These are phyloP conservation scores for Venustaconcha ellipsiformis DNA, from an alignment of 1,140 invertebrate genomes.

Conservation along the genomic window DNA sequence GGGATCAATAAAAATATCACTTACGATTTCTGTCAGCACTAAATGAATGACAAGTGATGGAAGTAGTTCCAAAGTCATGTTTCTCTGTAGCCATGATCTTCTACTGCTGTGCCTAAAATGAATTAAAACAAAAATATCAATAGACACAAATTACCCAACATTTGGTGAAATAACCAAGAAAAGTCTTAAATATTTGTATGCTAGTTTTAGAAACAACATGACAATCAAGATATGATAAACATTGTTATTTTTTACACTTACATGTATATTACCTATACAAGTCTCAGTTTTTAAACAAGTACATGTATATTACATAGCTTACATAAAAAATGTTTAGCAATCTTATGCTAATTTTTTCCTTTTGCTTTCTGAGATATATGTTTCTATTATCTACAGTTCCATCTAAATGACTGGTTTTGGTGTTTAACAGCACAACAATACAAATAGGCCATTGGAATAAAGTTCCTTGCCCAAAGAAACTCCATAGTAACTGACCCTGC, in stretches of 20 bases:
- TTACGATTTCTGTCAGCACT: constrained; percentile 94
- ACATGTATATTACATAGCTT: too few relatives aligned
- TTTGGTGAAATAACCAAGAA: neutral
- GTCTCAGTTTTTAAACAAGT: too few relatives aligned
- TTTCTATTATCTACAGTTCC: too few relatives aligned
- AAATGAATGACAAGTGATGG: constrained; percentile 97
- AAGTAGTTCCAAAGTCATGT: constrained; percentile 89
- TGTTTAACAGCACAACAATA: too few relatives aligned
- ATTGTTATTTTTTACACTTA: neutral
- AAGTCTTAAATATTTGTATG: neutral
- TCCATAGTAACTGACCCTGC: too few relatives aligned
- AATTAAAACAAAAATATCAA: neutral
- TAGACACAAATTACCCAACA: neutral
- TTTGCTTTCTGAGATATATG: too few relatives aligned
- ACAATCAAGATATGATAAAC: neutral
- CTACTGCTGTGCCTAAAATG: neutral
- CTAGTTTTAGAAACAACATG: neutral
- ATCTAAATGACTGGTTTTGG: too few relatives aligned
- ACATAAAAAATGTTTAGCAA: too few relatives aligned
- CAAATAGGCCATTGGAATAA: too few relatives aligned
- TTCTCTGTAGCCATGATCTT: constrained; percentile 75
- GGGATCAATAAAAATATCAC: constrained; percentile 47
- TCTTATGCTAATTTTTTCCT: too few relatives aligned
- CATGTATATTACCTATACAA: neutral
- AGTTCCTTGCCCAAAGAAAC: too few relatives aligned